A percentile compares a stretch with the other conserved stretches of the same genome.
These are phyloP conservation scores for Cyprinodon variegatus DNA, from an alignment of 2,113 vertebrate genomes.

Conservation along the genomic window DNA sequence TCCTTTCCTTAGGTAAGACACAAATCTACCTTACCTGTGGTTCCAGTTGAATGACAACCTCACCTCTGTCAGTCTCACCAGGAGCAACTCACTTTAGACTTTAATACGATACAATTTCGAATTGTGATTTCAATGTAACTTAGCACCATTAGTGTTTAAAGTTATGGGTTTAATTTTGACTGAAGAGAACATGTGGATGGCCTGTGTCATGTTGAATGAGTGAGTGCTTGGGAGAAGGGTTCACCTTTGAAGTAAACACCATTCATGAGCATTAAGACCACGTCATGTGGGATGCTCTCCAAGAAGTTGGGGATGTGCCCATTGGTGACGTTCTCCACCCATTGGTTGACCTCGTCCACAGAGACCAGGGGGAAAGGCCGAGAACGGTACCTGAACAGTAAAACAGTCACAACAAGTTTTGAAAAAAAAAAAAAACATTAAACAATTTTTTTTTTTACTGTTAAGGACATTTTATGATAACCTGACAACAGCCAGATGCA, in stretches of 20 bases:
- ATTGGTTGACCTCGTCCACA: conserved; percentile 84
- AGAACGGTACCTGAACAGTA: conserved; percentile 77
- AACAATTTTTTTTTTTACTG: too few relatives aligned
- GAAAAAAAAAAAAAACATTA: too few relatives aligned
- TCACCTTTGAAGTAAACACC: conserved; percentile 90
- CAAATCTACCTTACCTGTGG: too few relatives aligned
- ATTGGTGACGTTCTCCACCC: conserved; percentile 86
- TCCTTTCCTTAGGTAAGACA: too few relatives aligned
- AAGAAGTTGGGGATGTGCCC: conserved; percentile 88
- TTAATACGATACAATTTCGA: too few relatives aligned
- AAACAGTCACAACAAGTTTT: neutral
- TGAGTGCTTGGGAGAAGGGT: neutral
- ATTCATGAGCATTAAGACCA: conserved; percentile 87
- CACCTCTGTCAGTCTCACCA: too few relatives aligned
- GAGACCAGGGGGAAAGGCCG: conserved; percentile 81
- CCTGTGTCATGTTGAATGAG: neutral
- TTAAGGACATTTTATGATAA: too few relatives aligned
- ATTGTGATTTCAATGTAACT: too few relatives aligned
- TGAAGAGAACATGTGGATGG: neutral
- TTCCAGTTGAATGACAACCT: too few relatives aligned
- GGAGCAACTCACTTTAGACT: too few relatives aligned
- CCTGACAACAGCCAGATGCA: too few relatives aligned
- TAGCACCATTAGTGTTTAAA: too few relatives aligned
- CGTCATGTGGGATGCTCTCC: conserved; percentile 78
- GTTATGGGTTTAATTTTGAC: neutral